Conservation (phyloP, 2,113 vertebrate species). For the Morone chrysops region DNA sequence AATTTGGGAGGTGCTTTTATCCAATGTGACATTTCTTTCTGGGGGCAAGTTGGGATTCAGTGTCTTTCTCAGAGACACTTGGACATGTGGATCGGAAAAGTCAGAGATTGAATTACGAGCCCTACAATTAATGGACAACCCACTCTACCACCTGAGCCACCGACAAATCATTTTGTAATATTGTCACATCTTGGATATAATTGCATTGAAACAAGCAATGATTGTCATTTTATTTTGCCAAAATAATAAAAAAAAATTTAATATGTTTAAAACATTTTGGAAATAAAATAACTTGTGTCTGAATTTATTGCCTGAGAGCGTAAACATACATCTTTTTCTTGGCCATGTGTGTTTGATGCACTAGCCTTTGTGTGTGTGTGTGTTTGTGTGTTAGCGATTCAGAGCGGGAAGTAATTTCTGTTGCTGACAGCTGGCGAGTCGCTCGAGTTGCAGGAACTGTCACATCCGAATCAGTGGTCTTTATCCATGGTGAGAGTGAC, state of each 20-base stretch:
- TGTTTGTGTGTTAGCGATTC: background rate
- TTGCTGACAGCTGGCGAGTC: conserved; percentile 62
- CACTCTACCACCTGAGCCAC: background rate
- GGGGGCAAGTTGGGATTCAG: background rate
- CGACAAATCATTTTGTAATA: background rate
- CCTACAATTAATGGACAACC: background rate
- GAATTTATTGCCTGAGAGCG: too few species aligned
- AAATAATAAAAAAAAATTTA: background rate
- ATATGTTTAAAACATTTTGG: background rate
- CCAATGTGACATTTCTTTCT: background rate
- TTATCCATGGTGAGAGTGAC: conserved; percentile 61
- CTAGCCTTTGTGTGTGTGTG: background rate
- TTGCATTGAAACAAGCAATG: background rate
- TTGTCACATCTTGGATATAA: background rate
- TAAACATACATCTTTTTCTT: background rate
- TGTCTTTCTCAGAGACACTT: background rate
- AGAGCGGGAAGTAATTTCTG: conserved; percentile 49
- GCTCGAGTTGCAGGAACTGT: conserved; percentile 48
- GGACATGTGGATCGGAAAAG: background rate
- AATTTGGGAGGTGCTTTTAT: background rate
- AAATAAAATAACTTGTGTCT: too few species aligned
- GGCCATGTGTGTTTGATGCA: background rate
- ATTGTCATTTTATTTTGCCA: background rate
- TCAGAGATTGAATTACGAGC: background rate
- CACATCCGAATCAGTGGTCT: conserved; percentile 61